A percentile compares a stretch with the other conserved stretches of the same genome.
These are phyloP conservation scores for Gymnosoma rotundatum DNA, from an alignment of 2,888 invertebrate genomes.

Conservation along the genomic window DNA sequence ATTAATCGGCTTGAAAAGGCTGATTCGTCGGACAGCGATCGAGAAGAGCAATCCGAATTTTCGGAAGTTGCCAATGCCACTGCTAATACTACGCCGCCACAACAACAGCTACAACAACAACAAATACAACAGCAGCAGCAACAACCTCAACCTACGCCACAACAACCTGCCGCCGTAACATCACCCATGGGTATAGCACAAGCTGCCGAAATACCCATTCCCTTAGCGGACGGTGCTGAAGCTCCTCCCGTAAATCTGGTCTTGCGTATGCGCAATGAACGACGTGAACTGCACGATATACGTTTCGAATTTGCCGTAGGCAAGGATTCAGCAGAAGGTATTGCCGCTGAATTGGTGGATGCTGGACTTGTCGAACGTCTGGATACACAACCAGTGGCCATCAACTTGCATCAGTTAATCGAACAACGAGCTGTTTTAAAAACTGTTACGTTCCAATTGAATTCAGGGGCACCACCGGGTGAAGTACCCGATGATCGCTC, in stretches of 20 bases:
- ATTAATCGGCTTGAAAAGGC: conserved; percentile 85
- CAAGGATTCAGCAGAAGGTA: conserved; percentile 95
- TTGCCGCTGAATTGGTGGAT: conserved; percentile 95
- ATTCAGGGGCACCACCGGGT: conserved; percentile 87
- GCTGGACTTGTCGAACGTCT: conserved; percentile 96
- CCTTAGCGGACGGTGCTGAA: conserved; percentile 79
- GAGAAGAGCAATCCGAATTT: conserved; percentile 82
- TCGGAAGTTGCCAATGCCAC: conserved; percentile 79
- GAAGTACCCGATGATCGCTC: conserved; percentile 97
- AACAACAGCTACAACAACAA: conserved; percentile 53
- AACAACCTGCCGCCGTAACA: conserved; percentile 52
- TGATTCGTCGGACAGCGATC: conserved; percentile 85
- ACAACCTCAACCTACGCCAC: conserved; percentile 52
- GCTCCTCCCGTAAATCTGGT: conserved; percentile 89
- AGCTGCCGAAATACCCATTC: conserved; percentile 63
- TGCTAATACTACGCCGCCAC: conserved; percentile 71
- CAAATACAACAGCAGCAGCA: conserved; percentile 46
- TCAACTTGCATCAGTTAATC: conserved; percentile 95
- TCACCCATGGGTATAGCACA: conserved; percentile 53
- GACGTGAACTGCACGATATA: conserved; percentile 97
- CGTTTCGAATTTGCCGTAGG: conserved; percentile 97
- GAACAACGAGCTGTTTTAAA: conserved; percentile 87
- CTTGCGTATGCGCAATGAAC: conserved; percentile 94
- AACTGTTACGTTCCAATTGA: conserved; percentile 94
- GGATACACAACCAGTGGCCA: conserved; percentile 95